Evolutionary conservation across 2,113 vertebrate species (phyloP).

Genomic region (Poecilia latipinna): DNA sequence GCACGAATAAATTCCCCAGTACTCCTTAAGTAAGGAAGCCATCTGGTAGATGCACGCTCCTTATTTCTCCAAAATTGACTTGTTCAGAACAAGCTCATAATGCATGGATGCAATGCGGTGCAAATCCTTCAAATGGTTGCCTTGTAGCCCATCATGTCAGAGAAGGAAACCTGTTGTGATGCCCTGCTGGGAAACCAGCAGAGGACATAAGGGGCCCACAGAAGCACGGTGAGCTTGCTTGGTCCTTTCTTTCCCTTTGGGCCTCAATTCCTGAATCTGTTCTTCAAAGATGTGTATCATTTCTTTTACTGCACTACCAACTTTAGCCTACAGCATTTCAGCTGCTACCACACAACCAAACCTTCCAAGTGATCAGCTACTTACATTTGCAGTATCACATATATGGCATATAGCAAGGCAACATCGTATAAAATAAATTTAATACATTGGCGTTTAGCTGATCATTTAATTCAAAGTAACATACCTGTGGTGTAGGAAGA

Average conservation of each 20-base stretch:
- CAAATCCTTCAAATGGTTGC: conserved; percentile 14
- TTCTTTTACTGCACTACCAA: conserved; percentile 27
- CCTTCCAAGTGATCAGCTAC: conserved; percentile 1
- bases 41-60: background rate
- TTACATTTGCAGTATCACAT: background rate
- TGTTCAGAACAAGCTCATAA: conserved; percentile 1
- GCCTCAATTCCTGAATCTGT: conserved; percentile 18
- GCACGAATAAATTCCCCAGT: background rate
- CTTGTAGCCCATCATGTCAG: conserved; percentile 13
- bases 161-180: conserved; percentile 23
- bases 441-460: too few species aligned
- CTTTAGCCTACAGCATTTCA: conserved; percentile 26
- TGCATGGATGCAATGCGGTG: background rate
- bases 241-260: conserved; percentile 15
- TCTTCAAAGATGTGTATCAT: conserved; percentile 4
- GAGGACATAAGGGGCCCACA: conserved; percentile 19
- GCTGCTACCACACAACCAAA: conserved; percentile 17
- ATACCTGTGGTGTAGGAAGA: too few species aligned
- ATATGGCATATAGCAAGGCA: background rate
- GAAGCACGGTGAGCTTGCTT: conserved; percentile 10
- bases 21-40: conserved; percentile 13
- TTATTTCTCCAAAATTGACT: conserved; percentile 1
- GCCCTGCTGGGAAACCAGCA: conserved; percentile 7
- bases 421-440: too few species aligned
- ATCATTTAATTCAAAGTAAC: too few species aligned